phyloP scores from a whole-genome alignment of 2,888 invertebrate genomes.

The Gnatocerus cornutus region DNA sequence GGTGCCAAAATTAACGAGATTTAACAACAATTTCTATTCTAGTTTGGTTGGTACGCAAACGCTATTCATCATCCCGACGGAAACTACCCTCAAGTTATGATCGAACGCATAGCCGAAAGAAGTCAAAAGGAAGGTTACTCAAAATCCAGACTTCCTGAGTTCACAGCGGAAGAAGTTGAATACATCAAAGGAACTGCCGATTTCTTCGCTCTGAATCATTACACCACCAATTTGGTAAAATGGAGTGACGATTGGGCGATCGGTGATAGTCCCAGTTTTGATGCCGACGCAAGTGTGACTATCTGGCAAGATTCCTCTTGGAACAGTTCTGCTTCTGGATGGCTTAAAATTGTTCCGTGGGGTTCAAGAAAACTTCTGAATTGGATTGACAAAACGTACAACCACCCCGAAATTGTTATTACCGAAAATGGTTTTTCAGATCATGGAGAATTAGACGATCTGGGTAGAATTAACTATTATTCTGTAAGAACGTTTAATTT shows the following conservation, averaged over 20 bases:
- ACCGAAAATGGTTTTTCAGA: conserved; percentile 76
- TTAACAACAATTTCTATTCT: conserved; percentile 44
- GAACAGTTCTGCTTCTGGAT: conserved; percentile 45
- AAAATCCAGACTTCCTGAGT: conserved; percentile 77
- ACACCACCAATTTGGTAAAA: conserved; percentile 75
- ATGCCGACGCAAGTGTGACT: conserved; percentile 45
- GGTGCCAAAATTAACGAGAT: neutral
- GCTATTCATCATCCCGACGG: conserved; percentile 73
- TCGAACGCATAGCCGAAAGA: conserved; percentile 73
- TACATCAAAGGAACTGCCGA: conserved; percentile 78
- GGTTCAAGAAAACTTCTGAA: conserved; percentile 74
- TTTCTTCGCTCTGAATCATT: conserved; percentile 85
- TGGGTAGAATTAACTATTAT: conserved; percentile 70
- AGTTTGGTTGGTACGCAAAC: conserved; percentile 80
- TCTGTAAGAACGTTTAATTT: conserved; percentile 52
- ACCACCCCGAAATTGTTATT: conserved; percentile 73
- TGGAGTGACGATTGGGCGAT: conserved; percentile 45
- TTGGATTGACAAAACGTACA: conserved; percentile 64
- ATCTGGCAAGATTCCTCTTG: conserved; percentile 48
- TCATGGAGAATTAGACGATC: conserved; percentile 71
- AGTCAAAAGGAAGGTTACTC: conserved; percentile 71
- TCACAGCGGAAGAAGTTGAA: conserved; percentile 76
- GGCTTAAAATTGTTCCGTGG: conserved; percentile 68
- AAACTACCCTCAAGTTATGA: conserved; percentile 80
- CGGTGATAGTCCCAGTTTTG: conserved; percentile 21